phyloP scores from a whole-genome alignment of 2,113 vertebrate species.

The Cavia porcellus region DNA sequence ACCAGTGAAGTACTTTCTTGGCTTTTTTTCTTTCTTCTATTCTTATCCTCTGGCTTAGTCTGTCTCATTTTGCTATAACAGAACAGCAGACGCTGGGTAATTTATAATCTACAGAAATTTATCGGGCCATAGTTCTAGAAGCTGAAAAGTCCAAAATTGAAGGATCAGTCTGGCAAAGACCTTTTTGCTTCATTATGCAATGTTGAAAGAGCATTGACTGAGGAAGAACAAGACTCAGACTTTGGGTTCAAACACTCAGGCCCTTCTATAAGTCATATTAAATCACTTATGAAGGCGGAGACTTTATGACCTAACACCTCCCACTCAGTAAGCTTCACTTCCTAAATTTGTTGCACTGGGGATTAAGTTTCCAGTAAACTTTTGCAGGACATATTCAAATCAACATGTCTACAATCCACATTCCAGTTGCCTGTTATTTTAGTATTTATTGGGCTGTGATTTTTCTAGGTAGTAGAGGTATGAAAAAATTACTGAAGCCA shows the following conservation, averaged over 20 bases:
- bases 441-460: background rate
- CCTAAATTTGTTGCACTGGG: background rate
- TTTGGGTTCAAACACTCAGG: background rate
- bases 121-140: background rate
- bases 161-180: background rate
- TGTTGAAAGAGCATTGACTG: background rate
- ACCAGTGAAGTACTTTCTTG: background rate
- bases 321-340: background rate
- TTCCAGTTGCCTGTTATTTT: constrained; percentile 5
- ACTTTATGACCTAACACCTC: background rate
- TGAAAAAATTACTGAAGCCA: background rate
- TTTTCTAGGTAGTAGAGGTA: constrained; percentile 3
- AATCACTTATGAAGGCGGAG: background rate
- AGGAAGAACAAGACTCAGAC: background rate
- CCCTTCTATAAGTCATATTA: background rate
- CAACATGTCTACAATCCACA: background rate
- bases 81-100: background rate
- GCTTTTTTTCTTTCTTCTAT: constrained; percentile 13
- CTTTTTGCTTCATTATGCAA: background rate
- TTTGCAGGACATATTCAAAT: background rate
- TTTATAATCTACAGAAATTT: background rate
- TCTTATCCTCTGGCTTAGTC: background rate
- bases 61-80: background rate
- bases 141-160: background rate
- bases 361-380: background rate